phyloP scores from a whole-genome alignment of 2,888 invertebrate species.

The Stictocephala bisonia region DNA sequence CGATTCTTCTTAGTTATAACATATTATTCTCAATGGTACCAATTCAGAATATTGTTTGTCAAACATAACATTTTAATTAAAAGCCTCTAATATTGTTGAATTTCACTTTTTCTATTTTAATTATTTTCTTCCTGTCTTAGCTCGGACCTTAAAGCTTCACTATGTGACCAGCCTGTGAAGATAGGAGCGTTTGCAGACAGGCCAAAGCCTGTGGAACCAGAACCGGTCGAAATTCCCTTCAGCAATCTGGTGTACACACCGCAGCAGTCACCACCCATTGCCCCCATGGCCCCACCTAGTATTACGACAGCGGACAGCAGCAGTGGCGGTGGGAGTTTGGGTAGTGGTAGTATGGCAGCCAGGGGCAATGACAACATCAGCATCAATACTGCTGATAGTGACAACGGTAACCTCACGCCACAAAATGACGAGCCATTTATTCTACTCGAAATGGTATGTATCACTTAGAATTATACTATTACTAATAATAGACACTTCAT shows the following conservation, averaged over 20 bases:
- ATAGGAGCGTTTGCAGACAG: slow-evolving; percentile 82
- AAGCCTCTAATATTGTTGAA: no score
- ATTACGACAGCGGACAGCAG: neutral
- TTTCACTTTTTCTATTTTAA: no score
- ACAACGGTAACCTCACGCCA: slow-evolving; percentile 65
- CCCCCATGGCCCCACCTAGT: slow-evolving; percentile 53
- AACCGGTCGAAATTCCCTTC: slow-evolving; percentile 73
- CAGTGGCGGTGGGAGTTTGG: slow-evolving; percentile 25
- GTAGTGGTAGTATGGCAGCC: no score
- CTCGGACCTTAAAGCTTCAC: slow-evolving; percentile 75
- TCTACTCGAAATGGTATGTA: slow-evolving; percentile 76
- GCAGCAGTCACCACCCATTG: slow-evolving; percentile 51
- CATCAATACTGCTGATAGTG: slow-evolving; percentile 62
- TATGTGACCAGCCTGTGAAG: slow-evolving; percentile 76
- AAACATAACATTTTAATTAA: no score
- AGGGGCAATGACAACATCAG: slow-evolving; percentile 44
- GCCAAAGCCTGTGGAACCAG: slow-evolving; percentile 62
- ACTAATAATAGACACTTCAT: no score
- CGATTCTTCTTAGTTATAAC: no score
- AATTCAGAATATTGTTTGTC: no score
- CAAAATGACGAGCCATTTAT: slow-evolving; percentile 73
- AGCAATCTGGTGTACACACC: slow-evolving; percentile 68
- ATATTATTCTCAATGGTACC: no score
- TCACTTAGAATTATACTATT: no score
- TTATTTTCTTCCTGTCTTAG: no score